Evolutionary conservation across 2,113 vertebrate species (phyloP), one percentile per base, ranked within the genome.

Genomic region (Pungitius pungitius): DNA sequence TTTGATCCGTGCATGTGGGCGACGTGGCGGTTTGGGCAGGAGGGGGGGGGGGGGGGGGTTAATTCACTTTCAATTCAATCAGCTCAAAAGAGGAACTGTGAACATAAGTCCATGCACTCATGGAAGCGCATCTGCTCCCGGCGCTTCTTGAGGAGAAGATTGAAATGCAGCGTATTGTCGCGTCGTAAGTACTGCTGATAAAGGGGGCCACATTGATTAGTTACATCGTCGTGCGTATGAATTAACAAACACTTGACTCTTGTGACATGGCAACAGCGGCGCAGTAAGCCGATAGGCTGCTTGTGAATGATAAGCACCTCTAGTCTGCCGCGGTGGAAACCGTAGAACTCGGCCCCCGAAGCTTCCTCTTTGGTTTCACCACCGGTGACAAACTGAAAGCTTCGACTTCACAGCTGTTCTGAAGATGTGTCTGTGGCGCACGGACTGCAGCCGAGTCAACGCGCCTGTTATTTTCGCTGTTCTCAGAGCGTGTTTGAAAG

Each of bases 311-410:
- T 81, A 69, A 81, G 84, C 75, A 84, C 85, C 81, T 88, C 78
- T 81, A 40, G 68, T 87, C 73, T 7, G 4, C 40, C 27, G 81
- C 71, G 70, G 83, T 84, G 62, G 87, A 83, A 86, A 88, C 78
- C 17, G 75, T 73, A 84, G 73, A 85, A 59, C 27, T 55, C 35
- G 8, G 56, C 43, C 22, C 5, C n/a, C n/a, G n/a, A 39, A 65
- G 68, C 77, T 85, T 78, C 81, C 79, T 85, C 81, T 88, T 88
- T 79, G 81, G 82, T 88, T 88, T 87, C 84, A 75, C 78, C 80
- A 35, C 18, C 17, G 1, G 43, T 65, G 69, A 69, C 82, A 80
- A 87, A 83, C 80, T 55, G 77, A 85, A 71, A 80, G 55, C 78
- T 68, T 51, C n/a, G 42, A 35, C 63, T 73, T 74, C 20, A 56